These are phyloP conservation scores for Sceliomorpha sp. DNA, from an alignment of 2,888 invertebrate genomes.

Conservation along the genomic window DNA sequence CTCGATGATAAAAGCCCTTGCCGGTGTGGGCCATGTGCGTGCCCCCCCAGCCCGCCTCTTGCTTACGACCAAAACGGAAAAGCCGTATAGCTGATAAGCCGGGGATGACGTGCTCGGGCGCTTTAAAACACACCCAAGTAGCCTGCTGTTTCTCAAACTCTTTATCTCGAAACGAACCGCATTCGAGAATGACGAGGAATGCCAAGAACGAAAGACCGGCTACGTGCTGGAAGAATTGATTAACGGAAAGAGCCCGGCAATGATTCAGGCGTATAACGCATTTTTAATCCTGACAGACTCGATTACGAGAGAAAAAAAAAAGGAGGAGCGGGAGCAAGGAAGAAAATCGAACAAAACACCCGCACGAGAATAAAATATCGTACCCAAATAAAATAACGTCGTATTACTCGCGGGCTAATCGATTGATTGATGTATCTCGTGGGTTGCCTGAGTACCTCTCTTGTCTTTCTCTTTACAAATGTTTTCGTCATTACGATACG, in stretches of 20 bases:
- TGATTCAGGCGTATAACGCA: constrained; percentile 50
- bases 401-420: constrained; percentile 43
- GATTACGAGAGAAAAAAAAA: constrained; percentile 54
- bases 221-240: constrained; percentile 55
- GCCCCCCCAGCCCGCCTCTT: constrained; percentile 55
- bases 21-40: constrained; percentile 71
- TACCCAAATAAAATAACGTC: constrained; percentile 13
- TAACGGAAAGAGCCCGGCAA: constrained; percentile 53
- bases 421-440: constrained; percentile 41
- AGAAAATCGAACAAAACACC: constrained; percentile 45
- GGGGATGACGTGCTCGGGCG: constrained; percentile 60
- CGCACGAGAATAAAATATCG: constrained; percentile 25
- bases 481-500: no score
- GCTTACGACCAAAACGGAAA: constrained; percentile 62
- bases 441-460: constrained; percentile 28
- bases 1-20: constrained; percentile 65
- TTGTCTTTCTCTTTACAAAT: background rate
- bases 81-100: constrained; percentile 53
- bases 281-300: constrained; percentile 55
- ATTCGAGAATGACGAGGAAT: constrained; percentile 58
- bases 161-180: constrained; percentile 67
- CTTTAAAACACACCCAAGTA: constrained; percentile 58
- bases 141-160: constrained; percentile 75
- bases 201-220: constrained; percentile 49
- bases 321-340: no score